Evolutionary conservation across 2,888 invertebrate species (phyloP), one percentile per base, ranked within the genome.

Genomic region (Leucophenga montana): DNA sequence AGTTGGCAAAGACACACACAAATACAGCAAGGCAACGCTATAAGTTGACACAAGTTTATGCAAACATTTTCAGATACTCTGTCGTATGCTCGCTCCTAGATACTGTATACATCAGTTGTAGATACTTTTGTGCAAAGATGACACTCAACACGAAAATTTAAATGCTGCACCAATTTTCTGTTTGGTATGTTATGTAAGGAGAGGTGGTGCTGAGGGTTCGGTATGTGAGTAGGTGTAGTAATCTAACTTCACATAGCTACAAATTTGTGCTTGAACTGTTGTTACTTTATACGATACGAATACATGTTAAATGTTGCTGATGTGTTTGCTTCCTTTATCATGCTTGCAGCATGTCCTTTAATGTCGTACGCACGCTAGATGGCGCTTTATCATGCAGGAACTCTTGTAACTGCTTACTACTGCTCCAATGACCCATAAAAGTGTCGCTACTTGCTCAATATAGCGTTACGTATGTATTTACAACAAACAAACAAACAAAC

Each of bases 221-320:
- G n/a, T n/a, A n/a, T n/a, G n/a, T n/a, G n/a, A n/a, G n/a, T n/a
- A n/a, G n/a, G n/a, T n/a, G n/a, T n/a, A n/a, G n/a, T n/a, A n/a
- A n/a, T n/a, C n/a, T n/a, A n/a, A n/a, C n/a, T n/a, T n/a, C n/a
- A n/a, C n/a, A n/a, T n/a, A n/a, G n/a, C n/a, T n/a, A n/a, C n/a
- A n/a, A n/a, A n/a, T n/a, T 22, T 56, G 56, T 56, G 1, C 20
- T 22, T 56, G 33, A 5, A 5, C 76, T 71, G 70, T 77, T 79
- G 80, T 82, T 80, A 85, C 83, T 83, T 83, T 83, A 84, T 77
- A 76, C n/a, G n/a, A n/a, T n/a, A n/a, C n/a, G n/a, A 78, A 75
- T 27, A 27, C 27, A 27, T 85, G 78, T 82, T 84, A 82, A 83
- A 83, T 85, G 84, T 81, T 79, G 83, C 81, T 76, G 76, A 5